Evolutionary conservation across 2,797 vertebrate genomes (phyloP).

Genomic region (Clarias laeviceps): DNA sequence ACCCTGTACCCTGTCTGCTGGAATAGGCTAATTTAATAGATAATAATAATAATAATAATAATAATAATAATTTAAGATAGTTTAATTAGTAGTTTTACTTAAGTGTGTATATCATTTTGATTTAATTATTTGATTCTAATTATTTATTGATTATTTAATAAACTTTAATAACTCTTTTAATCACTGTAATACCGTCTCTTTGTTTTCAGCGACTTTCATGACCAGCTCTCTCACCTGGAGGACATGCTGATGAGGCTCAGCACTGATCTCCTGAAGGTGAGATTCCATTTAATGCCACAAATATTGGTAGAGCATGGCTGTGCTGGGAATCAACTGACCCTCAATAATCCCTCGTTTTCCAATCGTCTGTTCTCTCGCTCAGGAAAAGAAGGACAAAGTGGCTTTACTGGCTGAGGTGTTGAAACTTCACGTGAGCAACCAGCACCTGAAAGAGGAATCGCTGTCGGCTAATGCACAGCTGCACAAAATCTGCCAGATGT

Average conservation of each 20-base stretch:
- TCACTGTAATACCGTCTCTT: not conserved
- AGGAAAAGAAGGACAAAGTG: constrained; percentile 83
- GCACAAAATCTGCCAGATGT: constrained; percentile 73
- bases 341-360: not conserved
- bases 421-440: constrained; percentile 77
- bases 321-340: not conserved
- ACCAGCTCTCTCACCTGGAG: constrained; percentile 77
- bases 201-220: constrained; percentile 63
- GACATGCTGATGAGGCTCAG: constrained; percentile 77
- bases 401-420: constrained; percentile 77
- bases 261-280: constrained; percentile 77
- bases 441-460: constrained; percentile 75
- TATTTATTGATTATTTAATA: not conserved
- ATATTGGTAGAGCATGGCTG: not conserved
- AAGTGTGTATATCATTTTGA: not conserved
- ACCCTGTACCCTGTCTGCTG: too few relatives aligned
- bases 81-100: not conserved
- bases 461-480: constrained; percentile 73
- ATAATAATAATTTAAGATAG: not conserved
- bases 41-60: not conserved
- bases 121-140: not conserved
- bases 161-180: not conserved
- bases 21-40: too few relatives aligned
- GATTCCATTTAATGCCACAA: constrained; percentile 27
- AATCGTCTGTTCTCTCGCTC: constrained; percentile 28